Evolutionary conservation across 2,797 vertebrate genomes (phyloP).

Genomic region (Brachyrhaphis roseni): DNA sequence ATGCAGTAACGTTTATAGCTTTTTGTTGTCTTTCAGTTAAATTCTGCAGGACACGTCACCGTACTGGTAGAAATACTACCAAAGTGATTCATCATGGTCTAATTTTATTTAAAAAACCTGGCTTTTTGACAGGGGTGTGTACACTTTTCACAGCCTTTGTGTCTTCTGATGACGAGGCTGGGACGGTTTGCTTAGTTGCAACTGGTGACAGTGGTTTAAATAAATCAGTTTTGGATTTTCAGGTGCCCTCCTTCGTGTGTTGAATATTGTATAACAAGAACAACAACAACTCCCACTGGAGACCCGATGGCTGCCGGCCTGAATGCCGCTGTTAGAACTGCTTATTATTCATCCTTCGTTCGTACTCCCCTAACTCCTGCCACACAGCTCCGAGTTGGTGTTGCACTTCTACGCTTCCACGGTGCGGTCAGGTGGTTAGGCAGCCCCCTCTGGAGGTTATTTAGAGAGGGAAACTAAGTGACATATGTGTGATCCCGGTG

Average conservation of each 20-base stretch:
- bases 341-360: conserved; percentile 28
- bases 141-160: background rate
- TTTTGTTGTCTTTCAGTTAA: background rate
- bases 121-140: background rate
- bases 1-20: background rate
- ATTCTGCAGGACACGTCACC: background rate
- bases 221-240: conserved; percentile 32
- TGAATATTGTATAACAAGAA: conserved; percentile 36
- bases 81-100: background rate
- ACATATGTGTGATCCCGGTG: background rate
- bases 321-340: conserved; percentile 4
- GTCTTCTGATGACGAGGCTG: conserved; percentile 1
- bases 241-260: conserved; percentile 18
- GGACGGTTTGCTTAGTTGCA: conserved; percentile 25
- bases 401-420: background rate
- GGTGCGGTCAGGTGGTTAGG: background rate
- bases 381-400: background rate
- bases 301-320: background rate
- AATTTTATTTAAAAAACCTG: background rate
- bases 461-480: conserved; percentile 23
- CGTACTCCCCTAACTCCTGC: background rate
- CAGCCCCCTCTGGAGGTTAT: conserved; percentile 4
- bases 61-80: background rate
- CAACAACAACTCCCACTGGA: conserved; percentile 15
- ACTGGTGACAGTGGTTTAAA: conserved; percentile 4